Evolutionary conservation across 2,888 invertebrate genomes (phyloP), one percentile per base, ranked within the genome.

Genomic region (Drosophila neutralis): DNA sequence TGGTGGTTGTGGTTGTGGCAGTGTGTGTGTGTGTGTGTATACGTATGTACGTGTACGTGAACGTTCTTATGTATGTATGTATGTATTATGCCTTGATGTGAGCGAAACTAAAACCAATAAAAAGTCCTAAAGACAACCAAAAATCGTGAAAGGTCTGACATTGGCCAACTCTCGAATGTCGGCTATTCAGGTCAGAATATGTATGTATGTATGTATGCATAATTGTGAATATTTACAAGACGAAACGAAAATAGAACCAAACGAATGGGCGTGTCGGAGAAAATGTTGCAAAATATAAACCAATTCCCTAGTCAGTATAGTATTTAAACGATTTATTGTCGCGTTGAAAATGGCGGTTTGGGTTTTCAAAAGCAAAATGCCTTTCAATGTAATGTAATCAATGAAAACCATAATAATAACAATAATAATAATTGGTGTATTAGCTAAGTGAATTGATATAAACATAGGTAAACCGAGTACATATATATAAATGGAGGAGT

Each of bases 141-240:
- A 29, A 27, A 48, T 31, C 13, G 24, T 27, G 45, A 45, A 21
- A 45, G 15, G 24, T 52, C 52, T 42, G 21, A 61, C 3, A 42
- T 29, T 33, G 35, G 18, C 27, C 21, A n/a, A 38, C 49, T 29
- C 33, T 36, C 51, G 38, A 36, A 38, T 51, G 21, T 38, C 4
- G 15, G 53, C 53, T 4, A 24, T 15, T 56, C 56, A 29, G n/a
- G 10, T 31, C 13, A 15, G 29, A 29, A 10, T 21, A 24, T 45
- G 21, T 15, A 15, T 45, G 40, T 8, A 31, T 8, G 31, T 29
- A 31, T 35, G 15, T 35, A 6, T 35, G 35, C 2, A 21, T 45
- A 13, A 15, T 15, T 18, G 31, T 65, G 49, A 51, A 51, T 78
- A 76, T 76, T 60, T 73, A 78, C 74, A 76, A 21, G 21, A 60